phyloP scores from a whole-genome alignment of 2,113 vertebrate species.

The Stegostoma tigrinum region DNA sequence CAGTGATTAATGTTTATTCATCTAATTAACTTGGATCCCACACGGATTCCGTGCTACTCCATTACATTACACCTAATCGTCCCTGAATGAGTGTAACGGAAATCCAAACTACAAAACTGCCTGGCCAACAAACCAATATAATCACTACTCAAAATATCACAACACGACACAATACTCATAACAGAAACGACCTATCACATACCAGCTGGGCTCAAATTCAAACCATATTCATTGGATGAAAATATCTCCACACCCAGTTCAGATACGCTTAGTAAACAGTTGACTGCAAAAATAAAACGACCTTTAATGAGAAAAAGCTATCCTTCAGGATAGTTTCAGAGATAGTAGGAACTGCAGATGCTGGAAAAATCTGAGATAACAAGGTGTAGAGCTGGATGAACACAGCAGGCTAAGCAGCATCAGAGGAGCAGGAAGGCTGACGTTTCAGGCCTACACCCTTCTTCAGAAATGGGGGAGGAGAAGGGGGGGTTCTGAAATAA shows the following conservation, averaged over 20 bases:
- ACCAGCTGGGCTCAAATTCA: not conserved
- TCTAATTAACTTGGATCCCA: slow-evolving; percentile 7
- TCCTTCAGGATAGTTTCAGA: not conserved
- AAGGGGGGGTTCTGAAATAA: no score
- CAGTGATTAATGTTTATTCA: slow-evolving; percentile 15
- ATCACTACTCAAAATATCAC: not conserved
- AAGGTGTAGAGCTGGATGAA: no score
- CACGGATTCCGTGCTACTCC: not conserved
- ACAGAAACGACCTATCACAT: not conserved
- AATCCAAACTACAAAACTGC: not conserved
- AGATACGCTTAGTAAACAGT: not conserved
- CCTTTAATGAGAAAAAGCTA: not conserved
- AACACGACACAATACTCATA: not conserved
- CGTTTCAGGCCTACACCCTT: no score
- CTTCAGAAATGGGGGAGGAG: no score
- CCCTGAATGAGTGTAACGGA: not conserved
- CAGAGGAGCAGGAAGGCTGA: no score
- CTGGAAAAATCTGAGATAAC: no score
- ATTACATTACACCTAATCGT: slow-evolving; percentile 3
- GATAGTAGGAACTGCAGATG: no score
- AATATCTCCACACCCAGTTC: not conserved
- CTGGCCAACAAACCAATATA: not conserved
- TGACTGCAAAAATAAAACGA: not conserved
- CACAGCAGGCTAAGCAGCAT: no score
- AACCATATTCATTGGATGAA: not conserved